Conservation (phyloP, 2,888 invertebrate genomes). For the Oligia fasciuncula region DNA sequence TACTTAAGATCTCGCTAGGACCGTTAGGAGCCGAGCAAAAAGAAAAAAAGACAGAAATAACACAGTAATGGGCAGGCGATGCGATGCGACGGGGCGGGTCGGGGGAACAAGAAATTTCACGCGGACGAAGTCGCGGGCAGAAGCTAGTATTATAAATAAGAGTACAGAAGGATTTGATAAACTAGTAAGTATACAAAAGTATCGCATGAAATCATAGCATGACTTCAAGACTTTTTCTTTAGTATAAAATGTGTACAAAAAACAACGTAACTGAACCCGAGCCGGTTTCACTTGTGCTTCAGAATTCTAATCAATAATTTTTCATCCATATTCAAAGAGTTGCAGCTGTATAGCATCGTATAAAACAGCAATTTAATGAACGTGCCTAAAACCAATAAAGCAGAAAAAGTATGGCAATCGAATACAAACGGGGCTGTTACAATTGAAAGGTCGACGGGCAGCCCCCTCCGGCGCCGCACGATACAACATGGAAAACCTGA, state of each 20-base stretch:
- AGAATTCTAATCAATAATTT: constrained; percentile 54
- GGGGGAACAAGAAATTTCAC: too few relatives aligned
- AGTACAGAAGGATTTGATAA: not conserved
- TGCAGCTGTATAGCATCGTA: constrained; percentile 42
- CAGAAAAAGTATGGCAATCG: constrained; percentile 74
- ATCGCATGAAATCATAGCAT: constrained; percentile 16
- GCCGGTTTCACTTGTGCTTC: constrained; percentile 31
- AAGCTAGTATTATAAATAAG: not conserved
- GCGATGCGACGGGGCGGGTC: too few relatives aligned
- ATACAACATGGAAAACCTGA: constrained; percentile 84
- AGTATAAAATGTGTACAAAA: constrained; percentile 14
- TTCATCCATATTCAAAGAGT: constrained; percentile 61
- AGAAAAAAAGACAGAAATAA: too few relatives aligned
- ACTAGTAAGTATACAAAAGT: not conserved
- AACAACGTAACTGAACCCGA: constrained; percentile 18
- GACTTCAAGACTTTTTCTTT: constrained; percentile 14
- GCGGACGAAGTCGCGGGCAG: too few relatives aligned
- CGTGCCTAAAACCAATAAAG: constrained; percentile 66
- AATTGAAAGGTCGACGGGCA: constrained; percentile 76
- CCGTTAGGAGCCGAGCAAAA: too few relatives aligned
- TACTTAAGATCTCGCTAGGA: too few relatives aligned
- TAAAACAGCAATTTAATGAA: constrained; percentile 61
- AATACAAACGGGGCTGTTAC: constrained; percentile 78
- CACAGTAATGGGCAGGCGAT: too few relatives aligned
- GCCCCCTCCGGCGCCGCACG: constrained; percentile 85